phyloP scores from a whole-genome alignment of 2,113 vertebrate species.

The Myrmecophaga tridactyla region DNA sequence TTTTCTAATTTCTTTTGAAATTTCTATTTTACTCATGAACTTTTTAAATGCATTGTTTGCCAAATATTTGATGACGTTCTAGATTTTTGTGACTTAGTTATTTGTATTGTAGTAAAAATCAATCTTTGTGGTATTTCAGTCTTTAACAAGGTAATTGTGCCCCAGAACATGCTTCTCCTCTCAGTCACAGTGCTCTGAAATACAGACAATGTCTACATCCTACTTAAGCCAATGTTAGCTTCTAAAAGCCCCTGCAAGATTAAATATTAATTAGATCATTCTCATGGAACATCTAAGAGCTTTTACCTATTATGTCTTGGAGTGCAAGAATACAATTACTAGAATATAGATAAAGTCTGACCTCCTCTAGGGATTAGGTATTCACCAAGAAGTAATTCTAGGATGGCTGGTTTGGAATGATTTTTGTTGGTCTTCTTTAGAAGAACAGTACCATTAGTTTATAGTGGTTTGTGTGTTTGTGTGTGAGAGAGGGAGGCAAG shows the following conservation, averaged over 20 bases:
- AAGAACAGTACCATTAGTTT: constrained; percentile 32
- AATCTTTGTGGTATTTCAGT: not conserved
- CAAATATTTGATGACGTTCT: not conserved
- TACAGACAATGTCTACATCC: not conserved
- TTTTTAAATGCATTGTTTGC: not conserved
- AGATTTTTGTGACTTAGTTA: not conserved
- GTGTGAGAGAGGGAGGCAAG: too few species aligned
- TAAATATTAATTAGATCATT: constrained; percentile 62
- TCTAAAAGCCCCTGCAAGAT: constrained; percentile 69
- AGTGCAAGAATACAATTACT: too few species aligned
- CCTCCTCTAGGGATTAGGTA: not conserved
- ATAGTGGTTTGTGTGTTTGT: not conserved
- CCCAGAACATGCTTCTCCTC: not conserved
- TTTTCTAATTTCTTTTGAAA: not conserved
- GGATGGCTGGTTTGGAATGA: not conserved
- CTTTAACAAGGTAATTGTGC: not conserved
- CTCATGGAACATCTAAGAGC: constrained; percentile 52
- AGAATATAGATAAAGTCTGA: too few species aligned
- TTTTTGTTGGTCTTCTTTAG: not conserved
- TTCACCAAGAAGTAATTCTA: constrained; percentile 65
- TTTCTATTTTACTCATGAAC: not conserved
- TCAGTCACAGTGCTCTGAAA: not conserved
- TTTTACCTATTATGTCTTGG: constrained; percentile 58
- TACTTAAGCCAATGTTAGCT: not conserved
- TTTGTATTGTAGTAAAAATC: not conserved